Conservation (phyloP, 2,888 invertebrate genomes). For the Sinelater perroti region DNA sequence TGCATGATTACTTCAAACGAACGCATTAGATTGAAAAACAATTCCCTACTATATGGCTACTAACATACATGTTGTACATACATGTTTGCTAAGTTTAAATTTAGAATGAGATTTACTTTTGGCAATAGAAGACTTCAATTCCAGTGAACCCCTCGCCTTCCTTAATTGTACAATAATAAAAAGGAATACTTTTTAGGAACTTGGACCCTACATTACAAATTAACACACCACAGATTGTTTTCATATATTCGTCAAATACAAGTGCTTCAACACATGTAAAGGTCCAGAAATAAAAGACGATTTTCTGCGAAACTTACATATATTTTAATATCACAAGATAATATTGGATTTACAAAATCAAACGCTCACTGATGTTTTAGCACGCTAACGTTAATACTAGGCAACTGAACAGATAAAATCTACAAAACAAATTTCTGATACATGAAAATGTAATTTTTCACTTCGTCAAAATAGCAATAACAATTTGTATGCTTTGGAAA, state of each 20-base stretch:
- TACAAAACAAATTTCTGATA: slow-evolving; percentile 5
- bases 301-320: slow-evolving; percentile 27
- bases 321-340: slow-evolving; percentile 38
- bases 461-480: not conserved
- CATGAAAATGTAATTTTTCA: not conserved
- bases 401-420: slow-evolving; percentile 3
- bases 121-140: slow-evolving; percentile 54
- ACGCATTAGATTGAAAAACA: slow-evolving; percentile 43
- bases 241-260: slow-evolving; percentile 39
- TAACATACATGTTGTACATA: slow-evolving; percentile 56
- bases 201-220: slow-evolving; percentile 54
- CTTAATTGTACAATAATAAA: slow-evolving; percentile 39
- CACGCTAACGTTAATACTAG: not conserved
- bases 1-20: slow-evolving; percentile 52
- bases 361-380: slow-evolving; percentile 31
- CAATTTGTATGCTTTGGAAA: no score
- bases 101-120: slow-evolving; percentile 56
- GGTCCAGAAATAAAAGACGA: slow-evolving; percentile 38
- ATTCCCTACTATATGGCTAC: slow-evolving; percentile 53
- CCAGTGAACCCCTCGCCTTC: slow-evolving; percentile 54
- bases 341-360: slow-evolving; percentile 27
- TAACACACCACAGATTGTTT: slow-evolving; percentile 37
- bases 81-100: slow-evolving; percentile 52
- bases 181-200: slow-evolving; percentile 54
- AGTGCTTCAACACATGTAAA: slow-evolving; percentile 49